Percentiles rank a stretch among this genome's conserved stretches.
These are phyloP conservation scores for Tribolium freemani DNA, from an alignment of 2,888 invertebrate genomes.

Conservation along the genomic window DNA sequence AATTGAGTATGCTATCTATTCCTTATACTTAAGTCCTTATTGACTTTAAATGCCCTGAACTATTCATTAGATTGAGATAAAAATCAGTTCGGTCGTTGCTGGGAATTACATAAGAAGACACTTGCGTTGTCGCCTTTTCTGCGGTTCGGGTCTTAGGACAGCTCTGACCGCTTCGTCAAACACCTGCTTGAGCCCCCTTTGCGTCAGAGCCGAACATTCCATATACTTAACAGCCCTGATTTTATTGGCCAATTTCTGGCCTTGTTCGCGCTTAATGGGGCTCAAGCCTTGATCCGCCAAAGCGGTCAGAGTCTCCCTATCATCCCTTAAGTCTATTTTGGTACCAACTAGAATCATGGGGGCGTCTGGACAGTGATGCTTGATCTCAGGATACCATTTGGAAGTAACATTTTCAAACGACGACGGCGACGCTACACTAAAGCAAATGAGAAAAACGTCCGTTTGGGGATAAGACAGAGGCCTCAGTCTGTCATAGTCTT, in stretches of 20 bases:
- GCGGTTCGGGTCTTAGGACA: slow-evolving; percentile 96
- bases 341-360: slow-evolving; percentile 99
- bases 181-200: slow-evolving; percentile 97
- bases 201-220: slow-evolving; percentile 99
- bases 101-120: slow-evolving; percentile 72
- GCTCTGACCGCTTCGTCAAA: slow-evolving; percentile 99
- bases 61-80: slow-evolving; percentile 32
- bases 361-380: slow-evolving; percentile 99
- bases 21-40: slow-evolving; percentile 37
- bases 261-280: slow-evolving; percentile 97
- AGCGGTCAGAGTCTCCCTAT: slow-evolving; percentile 92
- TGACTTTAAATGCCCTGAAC: slow-evolving; percentile 47
- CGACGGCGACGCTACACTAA: slow-evolving; percentile 98
- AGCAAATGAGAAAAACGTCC: slow-evolving; percentile 99
- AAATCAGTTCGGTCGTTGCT: slow-evolving; percentile 42
- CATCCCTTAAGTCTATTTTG: slow-evolving; percentile 98
- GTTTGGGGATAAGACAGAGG: slow-evolving; percentile 99
- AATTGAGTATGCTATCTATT: slow-evolving; percentile 31
- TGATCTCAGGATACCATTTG: slow-evolving; percentile 99
- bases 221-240: slow-evolving; percentile 98
- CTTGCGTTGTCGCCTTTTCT: slow-evolving; percentile 94
- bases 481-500: slow-evolving; percentile 96
- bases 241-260: slow-evolving; percentile 98
- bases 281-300: slow-evolving; percentile 95
- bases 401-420: slow-evolving; percentile 99